Conservation (phyloP, 2,888 invertebrate species). For the Mystacides longicornis region DNA sequence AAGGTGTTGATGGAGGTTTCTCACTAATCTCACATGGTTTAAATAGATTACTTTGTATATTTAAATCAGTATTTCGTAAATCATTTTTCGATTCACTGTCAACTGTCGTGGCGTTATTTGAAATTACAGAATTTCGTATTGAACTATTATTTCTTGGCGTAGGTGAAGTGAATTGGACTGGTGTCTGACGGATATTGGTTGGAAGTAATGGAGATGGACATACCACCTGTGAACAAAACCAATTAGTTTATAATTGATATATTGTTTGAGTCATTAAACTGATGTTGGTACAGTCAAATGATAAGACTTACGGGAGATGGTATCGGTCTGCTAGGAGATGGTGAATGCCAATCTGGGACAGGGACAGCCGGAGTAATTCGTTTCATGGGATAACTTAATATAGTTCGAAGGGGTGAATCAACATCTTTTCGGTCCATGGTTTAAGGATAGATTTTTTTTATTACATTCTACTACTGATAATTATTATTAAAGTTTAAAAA, state of each 20-base stretch:
- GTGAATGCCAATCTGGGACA: constrained; percentile 34
- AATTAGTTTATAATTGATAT: no score
- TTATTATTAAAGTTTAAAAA: no score
- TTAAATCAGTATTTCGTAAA: background rate
- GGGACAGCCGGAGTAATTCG: constrained; percentile 36
- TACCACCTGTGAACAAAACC: no score
- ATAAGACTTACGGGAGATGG: constrained; percentile 13
- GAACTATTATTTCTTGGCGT: constrained; percentile 10
- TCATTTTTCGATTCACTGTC: constrained; percentile 9
- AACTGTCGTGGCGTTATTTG: background rate
- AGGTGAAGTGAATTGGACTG: constrained; percentile 12
- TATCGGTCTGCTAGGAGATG: constrained; percentile 13
- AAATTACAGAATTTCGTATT: constrained; percentile 11
- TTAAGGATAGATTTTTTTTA: no score
- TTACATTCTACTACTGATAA: no score
- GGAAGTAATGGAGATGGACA: constrained; percentile 12
- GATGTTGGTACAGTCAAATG: background rate
- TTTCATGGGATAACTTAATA: constrained; percentile 36
- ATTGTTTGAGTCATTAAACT: no score
- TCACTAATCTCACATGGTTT: constrained; percentile 10
- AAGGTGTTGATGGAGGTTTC: constrained; percentile 7
- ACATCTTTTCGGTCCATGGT: constrained; percentile 29
- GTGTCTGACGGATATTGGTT: constrained; percentile 4
- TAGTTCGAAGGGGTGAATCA: constrained; percentile 34
- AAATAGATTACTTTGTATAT: background rate